A percentile compares a stretch with the other conserved stretches of the same genome.
These are phyloP conservation scores for Atrichornis clamosus DNA, from an alignment of 2,113 vertebrate genomes.

Conservation along the genomic window DNA sequence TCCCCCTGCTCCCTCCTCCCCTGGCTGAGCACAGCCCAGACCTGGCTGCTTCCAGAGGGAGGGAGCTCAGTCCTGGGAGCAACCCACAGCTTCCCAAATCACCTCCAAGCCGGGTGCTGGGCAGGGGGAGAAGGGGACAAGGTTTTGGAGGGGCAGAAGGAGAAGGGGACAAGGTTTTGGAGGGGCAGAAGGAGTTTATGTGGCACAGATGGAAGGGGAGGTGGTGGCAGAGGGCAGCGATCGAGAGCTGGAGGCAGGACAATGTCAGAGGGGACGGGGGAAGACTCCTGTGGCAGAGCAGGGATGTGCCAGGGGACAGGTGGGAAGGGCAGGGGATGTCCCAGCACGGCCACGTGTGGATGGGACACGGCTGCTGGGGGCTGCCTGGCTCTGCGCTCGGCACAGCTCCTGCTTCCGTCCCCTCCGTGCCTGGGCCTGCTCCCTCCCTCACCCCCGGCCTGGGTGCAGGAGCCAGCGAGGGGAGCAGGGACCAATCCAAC, in stretches of 20 bases:
- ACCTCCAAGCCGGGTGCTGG: neutral
- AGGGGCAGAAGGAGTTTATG: neutral
- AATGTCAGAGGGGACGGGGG: neutral
- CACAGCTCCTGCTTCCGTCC: neutral
- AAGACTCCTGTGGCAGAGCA: accelerated
- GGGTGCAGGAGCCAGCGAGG: accelerated
- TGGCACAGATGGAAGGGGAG: neutral
- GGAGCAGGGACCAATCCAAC: neutral
- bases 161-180: too few species aligned
- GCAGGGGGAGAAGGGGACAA: neutral
- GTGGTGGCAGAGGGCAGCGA: neutral
- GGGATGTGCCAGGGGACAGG: neutral
- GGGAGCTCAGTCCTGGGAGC: neutral
- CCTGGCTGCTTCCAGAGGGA: neutral
- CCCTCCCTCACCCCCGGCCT: neutral
- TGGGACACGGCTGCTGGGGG: neutral
- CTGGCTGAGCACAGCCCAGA: neutral
- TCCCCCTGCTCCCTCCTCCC: neutral
- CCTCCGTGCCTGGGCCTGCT: accelerated
- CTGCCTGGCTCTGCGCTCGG: accelerated
- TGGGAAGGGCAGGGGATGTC: neutral
- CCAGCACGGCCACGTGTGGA: accelerated
- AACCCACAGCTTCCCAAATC: neutral
- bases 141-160: neutral
- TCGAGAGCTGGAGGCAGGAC: neutral